Evolutionary conservation across 1,140 invertebrate genomes (phyloP).

Genomic region (Panagrolaimus sp.): DNA sequence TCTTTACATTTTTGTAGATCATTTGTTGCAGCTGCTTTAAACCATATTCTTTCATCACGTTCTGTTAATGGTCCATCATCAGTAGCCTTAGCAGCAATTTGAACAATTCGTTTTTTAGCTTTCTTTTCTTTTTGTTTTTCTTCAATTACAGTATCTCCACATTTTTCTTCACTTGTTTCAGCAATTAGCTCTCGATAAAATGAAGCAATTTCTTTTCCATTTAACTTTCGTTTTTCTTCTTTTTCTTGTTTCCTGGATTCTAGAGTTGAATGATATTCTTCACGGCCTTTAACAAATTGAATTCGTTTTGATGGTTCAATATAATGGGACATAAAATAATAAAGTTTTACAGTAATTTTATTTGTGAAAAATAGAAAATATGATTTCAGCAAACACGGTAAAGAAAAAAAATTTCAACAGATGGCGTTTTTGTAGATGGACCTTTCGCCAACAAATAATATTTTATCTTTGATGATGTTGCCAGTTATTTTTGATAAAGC

Average conservation of each 20-base stretch:
- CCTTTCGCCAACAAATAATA: too few species aligned
- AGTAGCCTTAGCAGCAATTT: too few species aligned
- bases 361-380: too few species aligned
- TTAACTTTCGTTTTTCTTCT: neutral
- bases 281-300: neutral
- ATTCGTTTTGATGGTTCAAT: conserved; percentile 3
- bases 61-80: neutral
- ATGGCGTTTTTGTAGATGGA: too few species aligned
- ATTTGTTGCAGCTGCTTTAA: conserved; percentile 12
- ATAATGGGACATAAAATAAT: neutral
- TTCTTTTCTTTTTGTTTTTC: neutral
- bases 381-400: too few species aligned
- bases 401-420: too few species aligned
- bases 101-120: neutral
- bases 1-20: neutral
- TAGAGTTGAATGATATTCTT: neutral
- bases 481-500: too few species aligned
- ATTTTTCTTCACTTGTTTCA: neutral
- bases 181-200: neutral
- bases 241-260: neutral
- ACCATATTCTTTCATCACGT: conserved; percentile 10
- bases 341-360: too few species aligned
- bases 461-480: too few species aligned
- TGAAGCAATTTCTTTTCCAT: conserved; percentile 8
- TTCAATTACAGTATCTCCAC: neutral